Evolutionary conservation across 2,113 vertebrate species (phyloP).

Genomic region (Agapornis roseicollis): DNA sequence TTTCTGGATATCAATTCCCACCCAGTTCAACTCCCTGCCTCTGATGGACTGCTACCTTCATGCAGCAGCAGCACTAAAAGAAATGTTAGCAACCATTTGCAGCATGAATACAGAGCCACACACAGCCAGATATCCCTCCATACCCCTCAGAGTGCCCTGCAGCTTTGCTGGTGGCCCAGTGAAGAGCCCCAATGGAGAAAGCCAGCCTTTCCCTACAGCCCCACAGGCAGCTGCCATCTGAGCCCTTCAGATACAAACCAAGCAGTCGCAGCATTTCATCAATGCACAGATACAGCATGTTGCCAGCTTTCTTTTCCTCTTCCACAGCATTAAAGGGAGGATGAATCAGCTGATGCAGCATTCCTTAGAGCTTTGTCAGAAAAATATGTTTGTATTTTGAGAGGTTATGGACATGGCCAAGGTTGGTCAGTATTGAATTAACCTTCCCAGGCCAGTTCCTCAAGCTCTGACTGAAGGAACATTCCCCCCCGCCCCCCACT

Average conservation of each 20-base stretch:
- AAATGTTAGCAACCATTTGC: not conserved
- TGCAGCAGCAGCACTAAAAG: not conserved
- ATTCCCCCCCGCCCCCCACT: no score
- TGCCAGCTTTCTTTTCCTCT: not conserved
- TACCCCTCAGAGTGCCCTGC: not conserved
- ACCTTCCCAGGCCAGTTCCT: not conserved
- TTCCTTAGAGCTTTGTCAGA: not conserved
- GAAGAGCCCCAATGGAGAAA: not conserved
- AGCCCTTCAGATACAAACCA: not conserved
- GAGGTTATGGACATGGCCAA: not conserved
- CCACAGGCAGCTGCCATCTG: fast-evolving
- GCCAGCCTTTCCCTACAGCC: not conserved
- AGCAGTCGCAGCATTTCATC: not conserved
- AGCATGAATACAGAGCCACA: not conserved
- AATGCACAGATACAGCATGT: not conserved
- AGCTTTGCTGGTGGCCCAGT: not conserved
- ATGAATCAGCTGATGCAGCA: not conserved
- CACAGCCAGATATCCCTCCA: not conserved
- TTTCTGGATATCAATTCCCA: not conserved
- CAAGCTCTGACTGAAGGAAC: not conserved
- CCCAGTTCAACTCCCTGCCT: not conserved
- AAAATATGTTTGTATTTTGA: not conserved
- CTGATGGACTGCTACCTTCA: not conserved
- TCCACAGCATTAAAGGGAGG: not conserved
- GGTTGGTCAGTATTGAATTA: not conserved